Base-by-base conservation (phyloP, 2,113 vertebrate genomes). In the Probosciger aterrimus region DNA sequence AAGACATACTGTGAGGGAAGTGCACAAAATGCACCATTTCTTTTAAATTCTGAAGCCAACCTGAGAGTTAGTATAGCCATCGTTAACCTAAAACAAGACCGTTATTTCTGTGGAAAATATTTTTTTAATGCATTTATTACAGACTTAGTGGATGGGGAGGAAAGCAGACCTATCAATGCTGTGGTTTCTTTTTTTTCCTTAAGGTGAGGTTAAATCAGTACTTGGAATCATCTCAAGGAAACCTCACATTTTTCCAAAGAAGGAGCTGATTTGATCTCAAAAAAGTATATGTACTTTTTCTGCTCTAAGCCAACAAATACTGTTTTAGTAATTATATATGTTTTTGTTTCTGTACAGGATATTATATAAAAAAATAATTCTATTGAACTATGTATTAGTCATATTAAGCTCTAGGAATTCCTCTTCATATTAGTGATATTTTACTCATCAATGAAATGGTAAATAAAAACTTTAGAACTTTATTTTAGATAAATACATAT, bases 271-370 rank as follows among this genome's bases (percentile, higher is more conserved):
- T 74, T 11, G 2, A 35, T 74, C 52, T 60, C 50, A 78, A n/a
- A n/a, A n/a, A n/a, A 71, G 52, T 86, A 94, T 94, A 84, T 95
- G 31, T 59, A 33, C 31, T 95, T 88, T 82, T 90, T 69, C 59
- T 92, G 31, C 76, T 95, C 18, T n/a, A 92, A 90, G 94, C 28
- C 27, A 96, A 87, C 76, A 97, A 90, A 94, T 88, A 93, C 27
- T 82, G 63, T 83, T 76, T 88, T 92, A 82, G 35, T 93, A 35
- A 70, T 80, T 39, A 43, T 55, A 6, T 95, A 81, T 96, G 41
- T 84, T 96, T 88, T 88, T 50, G 27, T 55, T 91, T 18, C 47
- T 90, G 25, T 55, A 92, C 59, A 88, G 30, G 53, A 39, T 52
- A 50, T 37, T 67, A 80, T 68, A 39, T 53, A 86, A 79, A 76